Evolutionary conservation across 2,888 invertebrate genomes (phyloP), one percentile per base, ranked within the genome.

Genomic region (Girardia tigrina): DNA sequence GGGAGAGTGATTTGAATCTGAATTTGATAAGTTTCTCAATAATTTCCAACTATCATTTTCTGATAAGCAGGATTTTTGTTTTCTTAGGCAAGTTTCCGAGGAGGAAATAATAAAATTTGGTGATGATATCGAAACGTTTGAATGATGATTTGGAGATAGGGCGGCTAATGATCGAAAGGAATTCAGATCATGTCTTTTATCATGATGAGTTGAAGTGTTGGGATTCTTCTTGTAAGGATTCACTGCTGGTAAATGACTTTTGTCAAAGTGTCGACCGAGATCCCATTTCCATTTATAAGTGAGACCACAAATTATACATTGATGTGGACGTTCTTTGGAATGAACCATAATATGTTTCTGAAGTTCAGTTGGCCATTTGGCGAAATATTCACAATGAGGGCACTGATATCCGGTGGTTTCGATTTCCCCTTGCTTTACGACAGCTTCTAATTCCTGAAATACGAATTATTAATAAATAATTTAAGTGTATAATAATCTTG

Each of bases 241-340:
- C 1, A 82, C 81, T 28, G 77, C 72, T 42, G 23, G 26, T 56
- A 79, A 79, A 75, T 84, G 84, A 73, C 81, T 81, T 76, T 82
- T 82, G 73, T 83, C 82, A 79, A 83, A 84, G 77, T 84, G 84
- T 74, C 82, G 81, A 20, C 82, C 83, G 69, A 84, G 79, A 78
- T 83, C 83, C 82, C 83, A 83, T 76, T 82, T 82, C 82, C 83
- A 83, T 75, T 83, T 82, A 79, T 82, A 83, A 20, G 82, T 81
- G 12, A 82, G 81, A 0, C 82, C 83, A 78, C 83, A 83, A 2
- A 82, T 81, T 79, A 82, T 81, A 77, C 83, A 83, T 16, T 81
- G 79, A 76, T 81, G 82, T 2, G 82, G 83, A 16, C 82, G 78
- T 28, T 81, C 81, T 76, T 82, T 81, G 4, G 82, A 82, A 78